Base-by-base conservation (phyloP, 2,113 vertebrate genomes). In the Pseudopipra pipra region DNA sequence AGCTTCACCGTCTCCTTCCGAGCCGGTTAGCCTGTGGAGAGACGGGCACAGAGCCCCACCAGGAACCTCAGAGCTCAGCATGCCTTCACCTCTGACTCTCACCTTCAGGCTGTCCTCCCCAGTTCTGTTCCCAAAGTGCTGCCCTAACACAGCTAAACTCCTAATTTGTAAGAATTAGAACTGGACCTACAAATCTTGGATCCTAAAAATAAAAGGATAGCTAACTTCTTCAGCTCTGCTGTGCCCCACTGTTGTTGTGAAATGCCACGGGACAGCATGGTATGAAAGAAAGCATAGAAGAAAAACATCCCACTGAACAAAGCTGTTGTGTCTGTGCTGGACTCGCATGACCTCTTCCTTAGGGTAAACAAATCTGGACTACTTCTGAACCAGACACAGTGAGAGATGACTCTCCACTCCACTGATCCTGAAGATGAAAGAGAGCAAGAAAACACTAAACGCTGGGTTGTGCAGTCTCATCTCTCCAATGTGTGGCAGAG, bases 291-390 rank as follows among this genome's bases (percentile, higher is more conserved):
- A 58, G 89, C 77, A 92, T 0, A 93, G 89, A 95, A 61, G 74
- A 12, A 8, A 89, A 72, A 62, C 5, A 2, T 46, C 54, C 65
- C 11, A 2, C 58, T 63, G 52, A 97, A 96, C 85, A 95, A 96
- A 94, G 94, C 62, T 0, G 0, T 30, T 93, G 81, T 94, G 93
- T 96, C 95, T 54, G 62, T 9, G 14, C 7, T 91, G 89, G 87
- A 82, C 81, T 93, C 8, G 9, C 54, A 46, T 73, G 93, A 96
- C 85, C 74, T 93, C 87, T 35, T 94, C 46, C 77, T 87, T 22
- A 95, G 74, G 70, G 58, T 93, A 97, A 97, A 97, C 91, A 95
- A 94, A 87, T 85, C 35, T 11, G 49, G 82, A 76, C 65, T 65
- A 11, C 84, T 91, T 81, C 85, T 95, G 73, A 94, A 89, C 62